Base-by-base conservation (phyloP, 2,113 vertebrate genomes). In the Colius striatus region DNA sequence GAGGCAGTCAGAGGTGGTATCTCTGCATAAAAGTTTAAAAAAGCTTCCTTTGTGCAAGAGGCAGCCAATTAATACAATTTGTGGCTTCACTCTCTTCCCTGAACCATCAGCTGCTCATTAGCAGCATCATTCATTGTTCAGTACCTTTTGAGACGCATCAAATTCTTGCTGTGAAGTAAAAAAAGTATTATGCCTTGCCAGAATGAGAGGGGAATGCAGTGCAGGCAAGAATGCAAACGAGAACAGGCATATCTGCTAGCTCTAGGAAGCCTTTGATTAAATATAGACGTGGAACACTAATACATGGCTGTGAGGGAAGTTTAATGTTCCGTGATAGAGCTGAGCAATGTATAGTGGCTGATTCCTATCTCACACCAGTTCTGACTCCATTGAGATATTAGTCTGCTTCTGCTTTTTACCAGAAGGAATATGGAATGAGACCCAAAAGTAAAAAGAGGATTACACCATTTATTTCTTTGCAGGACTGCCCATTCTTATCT, bases 301-400 rank as follows among this genome's bases (percentile, higher is more conserved):
- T 75, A 36, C 78, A 21, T 43, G 26, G 68, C 78, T 83, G 43
- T 57, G 70, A 73, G 90, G 67, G 84, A 92, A 86, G 21, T 45
- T 95, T 90, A 95, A 93, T 78, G n/a, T 75, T 87, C 80, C 89
- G 78, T 91, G 91, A 87, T 92, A 92, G 78, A 91, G 55, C 78
- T 91, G 82, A 87, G 91, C 74, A 74, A 90, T 45, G 48, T 53
- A 72, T 55, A 77, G 84, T 87, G 51, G 79, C 85, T 92, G 92
- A 93, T 96, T 95, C 92, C 93, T 92, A 93, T 93, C 93, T 94
- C 93, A 48, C 72, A 80, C 32, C 0, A 0, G 80, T 61, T 96
- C 93, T 80, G 62, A 66, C 78, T 95, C 76, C 38, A 21, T 14
- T 90, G 85, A 95, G 90, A 91, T 94, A 96, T 93, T 93, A 92